Evolutionary conservation across 2,888 invertebrate species (phyloP).

Genomic region (Eupithecia subumbrata): DNA sequence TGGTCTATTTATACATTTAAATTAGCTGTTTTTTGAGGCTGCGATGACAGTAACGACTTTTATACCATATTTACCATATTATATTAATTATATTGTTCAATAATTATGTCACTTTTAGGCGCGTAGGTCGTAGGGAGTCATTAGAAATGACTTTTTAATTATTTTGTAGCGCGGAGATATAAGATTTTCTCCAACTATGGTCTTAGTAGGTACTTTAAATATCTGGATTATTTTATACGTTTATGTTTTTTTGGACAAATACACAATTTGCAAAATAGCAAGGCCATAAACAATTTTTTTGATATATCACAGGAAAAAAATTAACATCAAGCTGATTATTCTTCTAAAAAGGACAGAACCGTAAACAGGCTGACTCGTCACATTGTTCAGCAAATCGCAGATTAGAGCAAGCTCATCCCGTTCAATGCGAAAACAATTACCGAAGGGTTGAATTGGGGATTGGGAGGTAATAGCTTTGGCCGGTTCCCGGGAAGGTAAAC

Average conservation of each 20-base stretch:
- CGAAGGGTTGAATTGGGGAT: slow-evolving; percentile 33
- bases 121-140: too few relatives aligned
- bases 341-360: neutral
- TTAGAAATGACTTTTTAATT: too few relatives aligned
- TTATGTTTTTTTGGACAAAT: neutral
- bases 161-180: too few relatives aligned
- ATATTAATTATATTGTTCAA: too few relatives aligned
- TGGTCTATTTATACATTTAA: too few relatives aligned
- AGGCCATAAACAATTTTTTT: too few relatives aligned
- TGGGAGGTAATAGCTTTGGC: slow-evolving; percentile 33
- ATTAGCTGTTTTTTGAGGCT: too few relatives aligned
- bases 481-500: slow-evolving; percentile 22
- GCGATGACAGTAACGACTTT: too few relatives aligned
- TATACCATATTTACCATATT: too few relatives aligned
- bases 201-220: too few relatives aligned
- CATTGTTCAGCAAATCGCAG: slow-evolving; percentile 31
- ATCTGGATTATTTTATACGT: neutral
- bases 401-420: slow-evolving; percentile 30
- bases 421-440: slow-evolving; percentile 38
- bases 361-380: slow-evolving; percentile 16
- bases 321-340: neutral
- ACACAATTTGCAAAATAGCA: neutral
- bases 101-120: too few relatives aligned
- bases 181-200: too few relatives aligned
- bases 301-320: neutral